Evolutionary conservation across 1,140 invertebrate species (phyloP).

Genomic region (Bombus huntii): DNA sequence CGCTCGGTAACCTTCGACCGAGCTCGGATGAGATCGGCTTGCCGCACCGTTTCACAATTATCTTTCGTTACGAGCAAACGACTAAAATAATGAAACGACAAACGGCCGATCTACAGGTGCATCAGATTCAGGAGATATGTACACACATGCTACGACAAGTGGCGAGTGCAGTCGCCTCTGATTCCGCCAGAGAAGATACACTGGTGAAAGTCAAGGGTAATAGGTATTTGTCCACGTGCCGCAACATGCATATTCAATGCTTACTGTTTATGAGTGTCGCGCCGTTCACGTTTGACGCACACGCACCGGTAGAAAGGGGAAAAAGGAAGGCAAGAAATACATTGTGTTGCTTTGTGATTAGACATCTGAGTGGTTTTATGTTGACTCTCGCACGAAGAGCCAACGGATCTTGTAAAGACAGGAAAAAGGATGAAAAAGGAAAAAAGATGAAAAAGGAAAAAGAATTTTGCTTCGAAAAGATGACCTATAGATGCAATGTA

Average conservation of each 20-base stretch:
- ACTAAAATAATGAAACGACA: too few species aligned
- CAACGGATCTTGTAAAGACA: background rate
- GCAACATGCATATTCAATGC: background rate
- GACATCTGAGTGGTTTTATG: background rate
- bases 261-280: background rate
- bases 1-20: conserved; percentile 56
- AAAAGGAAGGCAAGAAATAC: background rate
- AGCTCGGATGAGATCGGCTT: conserved; percentile 36
- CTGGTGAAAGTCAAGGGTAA: conserved; percentile 29
- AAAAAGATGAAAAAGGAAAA: background rate
- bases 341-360: background rate
- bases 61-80: background rate
- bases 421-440: background rate
- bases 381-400: background rate
- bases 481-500: background rate
- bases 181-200: background rate
- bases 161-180: background rate
- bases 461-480: background rate
- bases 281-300: background rate
- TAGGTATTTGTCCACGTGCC: conserved; percentile 3
- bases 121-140: background rate
- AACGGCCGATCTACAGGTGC: conserved; percentile 19
- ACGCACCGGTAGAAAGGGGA: background rate
- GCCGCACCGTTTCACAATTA: background rate
- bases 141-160: background rate